Evolutionary conservation across 1,140 invertebrate genomes (phyloP).

Genomic region (Drosophila nigrodunni): DNA sequence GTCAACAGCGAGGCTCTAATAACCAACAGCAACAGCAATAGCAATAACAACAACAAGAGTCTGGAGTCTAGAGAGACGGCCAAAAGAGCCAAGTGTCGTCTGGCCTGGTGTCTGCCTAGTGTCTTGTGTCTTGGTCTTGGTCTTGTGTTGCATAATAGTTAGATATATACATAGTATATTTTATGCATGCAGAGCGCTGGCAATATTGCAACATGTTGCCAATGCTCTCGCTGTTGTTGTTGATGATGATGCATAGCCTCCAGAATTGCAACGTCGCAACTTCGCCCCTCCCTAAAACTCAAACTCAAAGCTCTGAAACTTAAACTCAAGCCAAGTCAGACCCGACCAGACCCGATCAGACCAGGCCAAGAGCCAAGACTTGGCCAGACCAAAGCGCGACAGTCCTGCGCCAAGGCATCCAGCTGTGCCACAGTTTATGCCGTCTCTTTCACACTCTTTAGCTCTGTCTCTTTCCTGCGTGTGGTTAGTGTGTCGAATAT

Average conservation of each 20-base stretch:
- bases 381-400: constrained; percentile 10
- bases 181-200: constrained; percentile 80
- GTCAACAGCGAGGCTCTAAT: constrained; percentile 71
- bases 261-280: constrained; percentile 65
- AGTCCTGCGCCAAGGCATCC: constrained; percentile 59
- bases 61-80: constrained; percentile 19
- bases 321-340: background rate
- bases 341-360: background rate
- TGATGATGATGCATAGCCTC: constrained; percentile 81
- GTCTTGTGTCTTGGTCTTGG: constrained; percentile 6
- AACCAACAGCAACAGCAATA: constrained; percentile 32
- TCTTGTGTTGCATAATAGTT: constrained; percentile 71
- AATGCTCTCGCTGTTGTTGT: constrained; percentile 47
- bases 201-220: constrained; percentile 78
- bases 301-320: constrained; percentile 30
- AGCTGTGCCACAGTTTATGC: constrained; percentile 50
- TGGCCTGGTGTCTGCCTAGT: constrained; percentile 40
- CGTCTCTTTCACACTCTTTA: constrained; percentile 19
- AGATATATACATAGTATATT: constrained; percentile 42
- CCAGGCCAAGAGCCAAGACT: constrained; percentile 1
- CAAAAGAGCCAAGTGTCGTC: constrained; percentile 57
- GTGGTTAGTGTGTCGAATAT: constrained; percentile 78
- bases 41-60: constrained; percentile 24
- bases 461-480: constrained; percentile 15
- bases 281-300: constrained; percentile 66